A percentile compares a stretch with the other conserved stretches of the same genome.
Conservation (phyloP, 2,113 vertebrate genomes). For the Microcebus murinus region DNA sequence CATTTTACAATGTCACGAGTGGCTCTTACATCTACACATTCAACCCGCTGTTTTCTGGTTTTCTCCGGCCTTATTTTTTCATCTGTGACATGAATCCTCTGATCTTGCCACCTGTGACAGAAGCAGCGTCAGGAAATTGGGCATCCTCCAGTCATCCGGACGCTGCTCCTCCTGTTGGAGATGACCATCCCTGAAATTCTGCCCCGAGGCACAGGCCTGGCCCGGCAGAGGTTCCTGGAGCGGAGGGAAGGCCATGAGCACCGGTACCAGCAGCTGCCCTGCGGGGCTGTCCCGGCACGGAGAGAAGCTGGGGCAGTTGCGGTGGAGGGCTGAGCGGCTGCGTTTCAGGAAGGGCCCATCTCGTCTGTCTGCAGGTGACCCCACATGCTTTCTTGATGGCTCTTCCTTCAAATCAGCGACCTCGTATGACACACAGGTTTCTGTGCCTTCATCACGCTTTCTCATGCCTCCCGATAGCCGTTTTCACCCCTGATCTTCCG, state of each 20-base stretch:
- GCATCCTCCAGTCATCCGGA: background rate
- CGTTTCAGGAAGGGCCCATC: background rate
- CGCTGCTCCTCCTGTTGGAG: background rate
- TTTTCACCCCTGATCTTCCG: background rate
- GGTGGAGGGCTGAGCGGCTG: background rate
- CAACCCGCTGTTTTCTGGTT: slow-evolving; percentile 87
- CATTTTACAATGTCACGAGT: slow-evolving; percentile 89
- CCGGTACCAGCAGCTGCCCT: background rate
- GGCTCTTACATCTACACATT: slow-evolving; percentile 90
- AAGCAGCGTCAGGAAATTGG: background rate
- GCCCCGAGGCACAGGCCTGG: background rate
- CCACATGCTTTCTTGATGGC: background rate
- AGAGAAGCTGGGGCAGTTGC: background rate
- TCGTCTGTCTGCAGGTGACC: background rate
- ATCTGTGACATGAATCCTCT: slow-evolving; percentile 84
- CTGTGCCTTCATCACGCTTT: background rate
- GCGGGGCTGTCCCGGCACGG: background rate
- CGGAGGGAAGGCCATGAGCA: background rate
- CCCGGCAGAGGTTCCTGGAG: too few relatives aligned
- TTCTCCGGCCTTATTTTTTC: slow-evolving; percentile 90
- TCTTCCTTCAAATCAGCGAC: background rate
- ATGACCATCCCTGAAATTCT: background rate
- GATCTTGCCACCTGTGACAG: background rate
- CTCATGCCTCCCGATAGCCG: background rate
- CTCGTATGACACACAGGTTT: background rate